These are phyloP conservation scores for Prinia subflava DNA, from an alignment of 2,113 vertebrate species.

Conservation along the genomic window DNA sequence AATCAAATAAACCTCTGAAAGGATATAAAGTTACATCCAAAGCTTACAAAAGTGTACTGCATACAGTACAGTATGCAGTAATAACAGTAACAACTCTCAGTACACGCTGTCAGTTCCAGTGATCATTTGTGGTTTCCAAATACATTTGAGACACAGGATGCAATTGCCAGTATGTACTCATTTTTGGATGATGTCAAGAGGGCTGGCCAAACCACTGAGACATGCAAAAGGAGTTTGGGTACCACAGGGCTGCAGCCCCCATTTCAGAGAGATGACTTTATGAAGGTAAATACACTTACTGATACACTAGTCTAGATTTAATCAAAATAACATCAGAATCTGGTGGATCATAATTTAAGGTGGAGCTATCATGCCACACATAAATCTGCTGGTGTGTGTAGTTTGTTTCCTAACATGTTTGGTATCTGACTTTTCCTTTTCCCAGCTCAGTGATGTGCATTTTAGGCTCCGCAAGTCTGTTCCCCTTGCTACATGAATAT, in stretches of 20 bases:
- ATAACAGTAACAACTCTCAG: not conserved
- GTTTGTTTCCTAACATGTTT: not conserved
- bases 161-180: not conserved
- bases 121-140: not conserved
- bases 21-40: not conserved
- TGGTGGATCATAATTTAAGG: not conserved
- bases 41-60: not conserved
- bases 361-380: not conserved
- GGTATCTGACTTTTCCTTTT: not conserved
- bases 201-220: not conserved
- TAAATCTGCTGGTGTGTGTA: not conserved
- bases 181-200: not conserved
- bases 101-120: not conserved
- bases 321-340: not conserved
- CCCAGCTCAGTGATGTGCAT: not conserved
- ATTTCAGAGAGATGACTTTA: not conserved
- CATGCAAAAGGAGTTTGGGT: not conserved
- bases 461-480: not conserved
- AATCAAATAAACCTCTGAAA: not conserved
- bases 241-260: not conserved
- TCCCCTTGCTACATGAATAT: not conserved
- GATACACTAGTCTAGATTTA: not conserved
- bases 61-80: rapidly evolving
- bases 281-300: not conserved
- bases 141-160: not conserved